Conservation (phyloP, 2,888 invertebrate species). For the Ischnura elegans region DNA sequence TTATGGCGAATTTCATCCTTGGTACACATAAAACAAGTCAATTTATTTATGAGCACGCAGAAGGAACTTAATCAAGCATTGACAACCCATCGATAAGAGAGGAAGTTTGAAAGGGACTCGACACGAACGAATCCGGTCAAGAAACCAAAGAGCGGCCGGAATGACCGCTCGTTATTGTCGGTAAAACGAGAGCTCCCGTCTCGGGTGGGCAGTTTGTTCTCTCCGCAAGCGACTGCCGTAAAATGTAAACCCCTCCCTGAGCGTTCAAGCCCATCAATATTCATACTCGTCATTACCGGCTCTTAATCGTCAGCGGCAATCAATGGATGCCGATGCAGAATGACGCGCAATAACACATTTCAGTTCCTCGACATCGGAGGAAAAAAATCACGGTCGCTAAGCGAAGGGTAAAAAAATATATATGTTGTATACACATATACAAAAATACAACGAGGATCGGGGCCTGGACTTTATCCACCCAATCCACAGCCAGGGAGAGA, state of each 20-base stretch:
- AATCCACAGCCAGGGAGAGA: neutral
- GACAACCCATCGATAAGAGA: neutral
- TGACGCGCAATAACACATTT: constrained; percentile 21
- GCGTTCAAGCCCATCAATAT: constrained; percentile 15
- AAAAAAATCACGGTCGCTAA: neutral
- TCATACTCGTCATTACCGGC: constrained; percentile 27
- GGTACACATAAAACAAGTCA: too few relatives aligned
- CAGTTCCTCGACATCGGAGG: neutral
- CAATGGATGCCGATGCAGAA: neutral
- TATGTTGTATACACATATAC: too few relatives aligned
- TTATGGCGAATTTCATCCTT: too few relatives aligned
- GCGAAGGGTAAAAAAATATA: neutral
- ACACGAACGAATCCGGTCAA: neutral
- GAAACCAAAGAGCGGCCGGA: neutral
- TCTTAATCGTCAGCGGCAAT: neutral
- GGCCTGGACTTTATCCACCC: too few relatives aligned
- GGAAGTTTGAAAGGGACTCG: neutral
- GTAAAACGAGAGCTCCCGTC: neutral
- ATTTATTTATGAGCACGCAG: too few relatives aligned
- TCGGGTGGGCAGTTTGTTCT: neutral
- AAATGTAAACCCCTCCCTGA: neutral
- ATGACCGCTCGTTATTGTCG: neutral
- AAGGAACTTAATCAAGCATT: too few relatives aligned
- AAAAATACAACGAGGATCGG: too few relatives aligned
- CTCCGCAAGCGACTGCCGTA: neutral